These are phyloP conservation scores for Chrysolina oricalcia DNA, from an alignment of 2,888 invertebrate genomes.

Conservation along the genomic window DNA sequence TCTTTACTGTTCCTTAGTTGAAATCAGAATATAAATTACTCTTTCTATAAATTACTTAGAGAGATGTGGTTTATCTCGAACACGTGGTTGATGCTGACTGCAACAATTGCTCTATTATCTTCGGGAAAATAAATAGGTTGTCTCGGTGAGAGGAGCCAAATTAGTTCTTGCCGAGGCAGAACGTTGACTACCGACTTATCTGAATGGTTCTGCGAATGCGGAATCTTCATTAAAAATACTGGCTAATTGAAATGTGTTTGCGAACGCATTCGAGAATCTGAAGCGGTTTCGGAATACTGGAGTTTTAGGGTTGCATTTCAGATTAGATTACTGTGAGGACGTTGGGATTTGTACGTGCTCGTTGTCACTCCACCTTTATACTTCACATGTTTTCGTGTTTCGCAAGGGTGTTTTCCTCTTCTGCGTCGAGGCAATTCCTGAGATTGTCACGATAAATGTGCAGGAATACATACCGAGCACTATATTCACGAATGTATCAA, in stretches of 20 bases:
- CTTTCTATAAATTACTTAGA: constrained; percentile 64
- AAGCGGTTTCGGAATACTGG: constrained; percentile 12
- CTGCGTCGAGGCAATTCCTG: too few species aligned
- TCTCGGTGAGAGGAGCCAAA: background rate
- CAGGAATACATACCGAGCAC: too few species aligned
- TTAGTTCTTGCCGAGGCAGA: constrained; percentile 16
- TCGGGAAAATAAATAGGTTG: constrained; percentile 39
- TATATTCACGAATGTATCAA: too few species aligned
- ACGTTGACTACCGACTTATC: constrained; percentile 23
- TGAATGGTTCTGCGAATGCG: constrained; percentile 5
- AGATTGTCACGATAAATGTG: too few species aligned
- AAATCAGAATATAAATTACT: constrained; percentile 60
- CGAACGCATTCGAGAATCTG: constrained; percentile 29
- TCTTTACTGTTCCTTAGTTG: constrained; percentile 43
- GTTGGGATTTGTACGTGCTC: background rate
- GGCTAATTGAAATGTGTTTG: constrained; percentile 30
- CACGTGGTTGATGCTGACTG: constrained; percentile 64
- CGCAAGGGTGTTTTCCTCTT: too few species aligned
- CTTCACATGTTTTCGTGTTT: too few species aligned
- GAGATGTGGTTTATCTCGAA: constrained; percentile 65
- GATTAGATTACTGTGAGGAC: background rate
- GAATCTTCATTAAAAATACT: constrained; percentile 21
- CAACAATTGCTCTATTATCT: constrained; percentile 67
- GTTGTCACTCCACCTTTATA: background rate
- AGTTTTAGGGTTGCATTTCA: background rate